These are phyloP conservation scores for Tholera decimalis DNA, from an alignment of 2,888 invertebrate genomes.

Conservation along the genomic window DNA sequence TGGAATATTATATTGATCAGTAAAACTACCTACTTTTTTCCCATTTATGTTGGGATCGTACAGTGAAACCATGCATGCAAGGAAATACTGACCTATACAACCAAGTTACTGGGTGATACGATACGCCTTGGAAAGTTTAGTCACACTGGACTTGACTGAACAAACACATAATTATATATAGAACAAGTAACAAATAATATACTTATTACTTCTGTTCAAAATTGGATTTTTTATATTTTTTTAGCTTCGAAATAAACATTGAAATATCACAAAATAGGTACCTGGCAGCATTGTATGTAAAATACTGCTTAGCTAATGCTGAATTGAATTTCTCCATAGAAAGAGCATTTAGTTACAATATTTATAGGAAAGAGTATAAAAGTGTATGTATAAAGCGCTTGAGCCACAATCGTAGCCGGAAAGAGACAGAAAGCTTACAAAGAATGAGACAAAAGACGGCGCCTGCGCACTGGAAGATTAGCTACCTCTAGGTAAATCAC, in stretches of 20 bases:
- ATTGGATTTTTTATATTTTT: not conserved
- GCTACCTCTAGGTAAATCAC: not conserved
- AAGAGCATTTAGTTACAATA: no score
- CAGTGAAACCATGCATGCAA: not conserved
- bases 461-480: not conserved
- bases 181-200: not conserved
- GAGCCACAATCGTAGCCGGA: not conserved
- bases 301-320: no score
- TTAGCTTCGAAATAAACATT: not conserved
- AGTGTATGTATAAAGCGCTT: not conserved
- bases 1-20: no score
- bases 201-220: not conserved
- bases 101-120: not conserved
- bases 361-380: no score
- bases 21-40: not conserved
- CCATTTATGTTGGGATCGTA: not conserved
- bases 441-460: not conserved
- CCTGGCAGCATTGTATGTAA: not conserved
- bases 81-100: not conserved
- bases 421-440: not conserved
- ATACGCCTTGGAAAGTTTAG: no score
- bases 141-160: no score
- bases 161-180: no score
- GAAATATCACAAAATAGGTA: constrained; percentile 1
- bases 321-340: no score